phyloP scores from a whole-genome alignment of 2,888 invertebrate species.

The Cybosia mesomella region DNA sequence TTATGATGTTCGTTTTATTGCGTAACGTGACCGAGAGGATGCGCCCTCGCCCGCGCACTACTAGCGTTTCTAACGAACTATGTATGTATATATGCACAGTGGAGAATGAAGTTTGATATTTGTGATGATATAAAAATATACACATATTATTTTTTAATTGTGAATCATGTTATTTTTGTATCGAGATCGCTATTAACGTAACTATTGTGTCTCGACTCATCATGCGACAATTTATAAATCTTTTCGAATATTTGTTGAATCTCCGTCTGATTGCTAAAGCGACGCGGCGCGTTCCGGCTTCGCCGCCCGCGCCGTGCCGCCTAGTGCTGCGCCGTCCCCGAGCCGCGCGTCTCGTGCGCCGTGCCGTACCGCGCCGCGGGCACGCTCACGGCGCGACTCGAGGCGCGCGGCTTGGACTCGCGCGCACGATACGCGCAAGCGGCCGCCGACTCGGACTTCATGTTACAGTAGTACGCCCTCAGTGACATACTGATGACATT shows the following conservation, averaged over 20 bases:
- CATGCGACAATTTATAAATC: constrained; percentile 59
- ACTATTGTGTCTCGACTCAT: constrained; percentile 60
- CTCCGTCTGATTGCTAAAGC: constrained; percentile 46
- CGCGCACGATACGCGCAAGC: constrained; percentile 48
- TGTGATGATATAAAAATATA: constrained; percentile 77
- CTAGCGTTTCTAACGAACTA: constrained; percentile 69
- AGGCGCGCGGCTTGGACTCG: constrained; percentile 17
- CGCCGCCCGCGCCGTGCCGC: constrained; percentile 23
- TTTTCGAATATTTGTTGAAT: constrained; percentile 58
- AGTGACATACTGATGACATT: constrained; percentile 65
- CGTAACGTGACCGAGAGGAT: constrained; percentile 61
- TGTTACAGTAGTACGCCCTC: constrained; percentile 67
- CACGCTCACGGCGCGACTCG: not conserved
- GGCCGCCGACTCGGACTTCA: constrained; percentile 62
- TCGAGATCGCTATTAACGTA: constrained; percentile 69
- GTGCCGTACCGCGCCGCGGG: constrained; percentile 28
- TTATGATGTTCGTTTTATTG: constrained; percentile 54
- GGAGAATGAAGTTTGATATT: constrained; percentile 75
- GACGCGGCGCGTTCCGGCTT: constrained; percentile 34
- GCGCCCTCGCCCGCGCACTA: constrained; percentile 48
- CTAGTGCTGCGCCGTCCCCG: constrained; percentile 19
- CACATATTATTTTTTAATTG: constrained; percentile 70
- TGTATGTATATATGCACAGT: constrained; percentile 85
- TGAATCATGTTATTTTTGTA: constrained; percentile 82
- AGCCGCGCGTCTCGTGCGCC: not conserved